A percentile compares a stretch with the other conserved stretches of the same genome.
These are phyloP conservation scores for Hipposideros larvatus DNA, from an alignment of 2,797 vertebrate genomes.

Conservation along the genomic window DNA sequence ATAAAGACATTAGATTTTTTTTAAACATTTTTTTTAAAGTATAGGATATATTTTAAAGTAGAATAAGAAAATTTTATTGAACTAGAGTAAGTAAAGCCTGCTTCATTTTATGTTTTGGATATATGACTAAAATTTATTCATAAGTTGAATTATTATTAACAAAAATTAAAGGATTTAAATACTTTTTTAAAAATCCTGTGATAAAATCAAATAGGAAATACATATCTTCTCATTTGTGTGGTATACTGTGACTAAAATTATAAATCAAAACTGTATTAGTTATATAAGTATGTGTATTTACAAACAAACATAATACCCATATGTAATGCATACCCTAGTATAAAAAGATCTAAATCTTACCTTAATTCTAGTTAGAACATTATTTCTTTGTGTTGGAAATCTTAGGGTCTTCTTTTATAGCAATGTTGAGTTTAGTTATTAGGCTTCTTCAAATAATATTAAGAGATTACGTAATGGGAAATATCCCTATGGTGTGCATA, in stretches of 20 bases:
- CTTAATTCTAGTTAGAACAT: not conserved
- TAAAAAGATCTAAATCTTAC: not conserved
- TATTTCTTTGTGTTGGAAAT: not conserved
- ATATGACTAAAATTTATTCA: not conserved
- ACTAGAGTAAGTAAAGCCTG: not conserved
- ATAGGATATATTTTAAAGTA: not conserved
- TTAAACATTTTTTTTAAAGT: not conserved
- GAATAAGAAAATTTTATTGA: not conserved
- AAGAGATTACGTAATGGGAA: not conserved
- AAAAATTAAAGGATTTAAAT: not conserved
- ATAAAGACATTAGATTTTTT: not conserved
- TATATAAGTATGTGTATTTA: not conserved
- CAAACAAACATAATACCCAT: not conserved
- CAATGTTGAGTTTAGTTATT: not conserved
- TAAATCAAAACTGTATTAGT: not conserved
- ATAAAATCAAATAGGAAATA: slow-evolving; percentile 17
- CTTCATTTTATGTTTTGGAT: not conserved
- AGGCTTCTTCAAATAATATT: not conserved
- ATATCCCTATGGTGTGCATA: not conserved
- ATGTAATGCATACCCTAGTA: not conserved
- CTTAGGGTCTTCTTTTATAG: not conserved
- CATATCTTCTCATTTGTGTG: not conserved
- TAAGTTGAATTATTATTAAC: not conserved
- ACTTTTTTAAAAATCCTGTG: not conserved
- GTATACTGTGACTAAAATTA: not conserved